phyloP scores from a whole-genome alignment of 1,140 invertebrate genomes.

The Dinothrombium tinctorium region DNA sequence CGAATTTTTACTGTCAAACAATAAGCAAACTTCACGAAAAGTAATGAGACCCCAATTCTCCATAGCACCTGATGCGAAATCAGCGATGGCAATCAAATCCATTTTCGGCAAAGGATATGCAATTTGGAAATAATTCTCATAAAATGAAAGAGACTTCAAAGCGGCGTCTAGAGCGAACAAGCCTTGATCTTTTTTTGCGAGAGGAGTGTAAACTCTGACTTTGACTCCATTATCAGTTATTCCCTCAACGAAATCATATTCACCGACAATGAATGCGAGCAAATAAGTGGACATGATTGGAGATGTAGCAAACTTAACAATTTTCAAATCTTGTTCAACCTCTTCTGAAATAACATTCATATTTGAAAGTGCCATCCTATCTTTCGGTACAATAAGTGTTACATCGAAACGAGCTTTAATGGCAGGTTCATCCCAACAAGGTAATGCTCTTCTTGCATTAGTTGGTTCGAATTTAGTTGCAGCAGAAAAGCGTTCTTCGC shows the following conservation, averaged over 20 bases:
- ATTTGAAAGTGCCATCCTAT: slow-evolving; percentile 59
- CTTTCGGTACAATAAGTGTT: slow-evolving; percentile 43
- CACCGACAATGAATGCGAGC: slow-evolving; percentile 70
- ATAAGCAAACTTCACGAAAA: slow-evolving; percentile 48
- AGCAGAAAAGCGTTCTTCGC: slow-evolving; percentile 53
- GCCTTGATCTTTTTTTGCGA: slow-evolving; percentile 75
- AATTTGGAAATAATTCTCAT: slow-evolving; percentile 26
- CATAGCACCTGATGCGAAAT: slow-evolving; percentile 45
- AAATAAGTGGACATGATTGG: slow-evolving; percentile 93
- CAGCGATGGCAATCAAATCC: slow-evolving; percentile 79
- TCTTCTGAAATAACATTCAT: slow-evolving; percentile 34
- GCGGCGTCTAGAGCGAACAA: slow-evolving; percentile 51
- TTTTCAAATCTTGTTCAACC: slow-evolving; percentile 26
- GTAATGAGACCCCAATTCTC: slow-evolving; percentile 80
- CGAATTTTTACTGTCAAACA: slow-evolving; percentile 39
- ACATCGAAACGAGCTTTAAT: slow-evolving; percentile 86
- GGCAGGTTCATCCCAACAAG: slow-evolving; percentile 92
- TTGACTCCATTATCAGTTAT: slow-evolving; percentile 42
- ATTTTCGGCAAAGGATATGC: slow-evolving; percentile 87
- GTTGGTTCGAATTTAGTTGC: slow-evolving; percentile 76
- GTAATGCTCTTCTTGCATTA: slow-evolving; percentile 63
- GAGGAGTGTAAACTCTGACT: slow-evolving; percentile 73
- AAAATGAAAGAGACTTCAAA: slow-evolving; percentile 11
- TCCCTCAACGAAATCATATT: slow-evolving; percentile 76
- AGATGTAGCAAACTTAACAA: slow-evolving; percentile 52